These are phyloP conservation scores for Bilobella aurantiaca DNA, from an alignment of 1,140 invertebrate species.

Conservation along the genomic window DNA sequence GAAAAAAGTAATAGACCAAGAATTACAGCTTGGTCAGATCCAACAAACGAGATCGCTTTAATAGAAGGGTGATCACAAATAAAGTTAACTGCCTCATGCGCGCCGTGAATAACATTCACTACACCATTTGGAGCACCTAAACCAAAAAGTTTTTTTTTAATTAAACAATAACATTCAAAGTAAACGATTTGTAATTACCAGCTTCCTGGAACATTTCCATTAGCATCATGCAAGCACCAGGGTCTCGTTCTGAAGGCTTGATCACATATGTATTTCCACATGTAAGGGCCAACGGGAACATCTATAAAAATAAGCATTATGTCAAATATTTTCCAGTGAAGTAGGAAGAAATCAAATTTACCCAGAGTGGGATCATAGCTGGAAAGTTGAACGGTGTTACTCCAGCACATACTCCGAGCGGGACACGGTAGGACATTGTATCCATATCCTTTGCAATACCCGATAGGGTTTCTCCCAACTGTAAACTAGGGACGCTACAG, in stretches of 20 bases:
- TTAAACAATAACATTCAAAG: slow-evolving; percentile 6
- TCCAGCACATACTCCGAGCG: slow-evolving; percentile 51
- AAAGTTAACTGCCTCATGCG: slow-evolving; percentile 88
- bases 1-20: slow-evolving; percentile 7
- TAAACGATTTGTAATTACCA: slow-evolving; percentile 51
- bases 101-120: slow-evolving; percentile 92
- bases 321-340: neutral
- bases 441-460: slow-evolving; percentile 92
- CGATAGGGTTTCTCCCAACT: slow-evolving; percentile 83
- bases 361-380: slow-evolving; percentile 98
- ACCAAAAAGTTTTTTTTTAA: too few relatives aligned
- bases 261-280: slow-evolving; percentile 69
- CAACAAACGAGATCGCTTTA: slow-evolving; percentile 95
- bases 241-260: slow-evolving; percentile 92
- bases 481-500: slow-evolving; percentile 79
- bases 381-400: slow-evolving; percentile 95
- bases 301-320: slow-evolving; percentile 42
- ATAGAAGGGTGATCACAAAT: slow-evolving; percentile 95
- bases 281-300: slow-evolving; percentile 87
- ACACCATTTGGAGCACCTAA: slow-evolving; percentile 76
- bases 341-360: slow-evolving; percentile 34
- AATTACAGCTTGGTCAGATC: slow-evolving; percentile 81
- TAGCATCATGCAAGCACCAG: slow-evolving; percentile 88
- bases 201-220: slow-evolving; percentile 80
- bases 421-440: slow-evolving; percentile 59